Evolutionary conservation across 1,140 invertebrate genomes (phyloP), one percentile per base, ranked within the genome.

Genomic region (Bombus pyrosoma): DNA sequence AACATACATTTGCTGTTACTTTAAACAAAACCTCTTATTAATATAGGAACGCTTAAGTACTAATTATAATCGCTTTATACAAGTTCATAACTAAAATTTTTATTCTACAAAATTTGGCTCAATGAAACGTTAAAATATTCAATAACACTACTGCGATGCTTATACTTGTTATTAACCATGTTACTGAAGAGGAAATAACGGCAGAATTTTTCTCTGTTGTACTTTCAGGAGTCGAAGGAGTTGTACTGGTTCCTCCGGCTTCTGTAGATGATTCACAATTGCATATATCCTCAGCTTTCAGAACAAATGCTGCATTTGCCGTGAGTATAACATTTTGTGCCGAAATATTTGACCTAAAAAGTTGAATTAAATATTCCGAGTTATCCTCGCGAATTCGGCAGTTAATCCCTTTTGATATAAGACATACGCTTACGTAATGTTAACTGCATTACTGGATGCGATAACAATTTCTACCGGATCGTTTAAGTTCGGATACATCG

Each of bases 401-500:
- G 12, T 3, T 3, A 13, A 78, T 72, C 13, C 22, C 8, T 18
- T 39, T 22, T 66, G 2, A 41, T 6, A 78, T 32, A 68, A 34
- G 22, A 25, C 2, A 64, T 41, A n/a, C 3, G 37, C 87, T 90
- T 75, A 93, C 92, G 69, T 85, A 47, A 83, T 32, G 28, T 75
- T 41, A 81, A 89, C 71, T 47, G 89, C 86, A 71, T 91, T 90
- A 74, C 85, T 91, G 8, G 92, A 91, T 13, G 93, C 92, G 28
- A 96, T 90, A 68, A 96, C 89, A 3, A 96, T 94, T 62, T 95
- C 91, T 25, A 96, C 77, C 80, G 95, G 86, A 39, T 95, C 93
- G 4, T 89, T 84, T 0, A 93, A 83, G 72, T 93, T 90, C 2
- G 93, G 85, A 41, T 95, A 95, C 59, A 94, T 86, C 5, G 74